Base-by-base conservation (phyloP, 2,797 vertebrate species). In the Benthosema pterotum region DNA sequence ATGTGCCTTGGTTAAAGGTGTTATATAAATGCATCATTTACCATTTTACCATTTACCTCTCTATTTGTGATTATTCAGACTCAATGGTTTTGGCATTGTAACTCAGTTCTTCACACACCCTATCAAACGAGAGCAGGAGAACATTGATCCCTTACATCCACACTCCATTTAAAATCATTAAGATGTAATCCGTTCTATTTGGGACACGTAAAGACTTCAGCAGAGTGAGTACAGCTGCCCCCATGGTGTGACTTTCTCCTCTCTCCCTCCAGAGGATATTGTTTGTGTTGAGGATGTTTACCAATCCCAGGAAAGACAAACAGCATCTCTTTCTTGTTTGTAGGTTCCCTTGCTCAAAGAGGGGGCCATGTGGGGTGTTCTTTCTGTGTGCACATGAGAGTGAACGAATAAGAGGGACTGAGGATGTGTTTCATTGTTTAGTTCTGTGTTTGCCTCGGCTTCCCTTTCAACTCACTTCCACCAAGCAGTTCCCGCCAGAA, bases 211-310 rank as follows among this genome's bases (percentile, higher is more conserved):
- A 93, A 93, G 60, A 5, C 18, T 1, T 55, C 54, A 60, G 78
- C 77, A 92, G 91, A 91, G 92, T 93, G 91, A 92, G 85, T 85
- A 73, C 92, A 93, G 91, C 92, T 93, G 91, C 84, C 85, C 81
- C 67, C 50, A 80, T 17, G 89, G 92, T 92, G 91, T 84, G 89
- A 92, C 82, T 87, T 92, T 93, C 82, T 88, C 83, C 72, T 90
- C 84, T 87, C 83, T 85, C 74, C 72, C 87, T 89, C 86, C 81
- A 67, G 76, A 88, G 83, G 78, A 88, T 75, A 81, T 77, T 89
- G 88, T 91, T 93, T 93, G 91, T 91, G 88, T 88, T 80, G 86
- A 91, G 89, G 88, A 92, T 92, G 91, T 93, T 93, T 93, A 92
- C 92, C 68, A 82, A 92, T 92, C 91, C 87, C 89, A 87, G 87